phyloP scores from a whole-genome alignment of 37 sponge, comb jelly and placozoan genomes.

The Ianthella basta region DNA sequence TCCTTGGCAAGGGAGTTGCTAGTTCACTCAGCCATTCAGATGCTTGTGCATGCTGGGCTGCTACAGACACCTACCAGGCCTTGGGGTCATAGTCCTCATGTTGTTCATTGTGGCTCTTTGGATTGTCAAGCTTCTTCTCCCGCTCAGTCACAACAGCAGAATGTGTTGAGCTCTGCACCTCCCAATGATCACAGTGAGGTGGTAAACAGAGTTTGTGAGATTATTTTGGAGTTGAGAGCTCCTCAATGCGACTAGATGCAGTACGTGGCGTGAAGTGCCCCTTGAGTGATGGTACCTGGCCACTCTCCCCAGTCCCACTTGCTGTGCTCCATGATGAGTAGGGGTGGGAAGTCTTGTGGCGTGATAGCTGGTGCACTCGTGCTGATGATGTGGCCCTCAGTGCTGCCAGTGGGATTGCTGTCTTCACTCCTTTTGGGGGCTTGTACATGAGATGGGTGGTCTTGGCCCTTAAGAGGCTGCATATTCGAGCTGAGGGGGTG shows the following conservation, averaged over 20 bases:
- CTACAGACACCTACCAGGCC: slow-evolving; percentile 71
- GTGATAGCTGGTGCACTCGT: slow-evolving; percentile 34
- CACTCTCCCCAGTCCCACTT: slow-evolving; percentile 88
- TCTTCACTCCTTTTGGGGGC: slow-evolving; percentile 56
- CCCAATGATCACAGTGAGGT: slow-evolving; percentile 52
- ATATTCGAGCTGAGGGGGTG: slow-evolving; percentile 48
- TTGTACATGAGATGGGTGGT: slow-evolving; percentile 53
- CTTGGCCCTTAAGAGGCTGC: slow-evolving; percentile 58
- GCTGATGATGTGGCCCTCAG: slow-evolving; percentile 38
- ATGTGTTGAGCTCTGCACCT: slow-evolving; percentile 38
- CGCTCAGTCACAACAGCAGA: slow-evolving; percentile 59
- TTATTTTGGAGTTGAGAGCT: slow-evolving; percentile 54
- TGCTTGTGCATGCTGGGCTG: slow-evolving; percentile 69
- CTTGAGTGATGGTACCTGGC: slow-evolving; percentile 50
- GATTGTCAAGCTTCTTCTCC: slow-evolving; percentile 57
- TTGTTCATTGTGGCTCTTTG: slow-evolving; percentile 49
- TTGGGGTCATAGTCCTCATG: slow-evolving; percentile 76
- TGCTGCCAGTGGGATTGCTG: slow-evolving; percentile 47
- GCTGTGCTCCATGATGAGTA: slow-evolving; percentile 54
- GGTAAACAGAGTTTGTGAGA: slow-evolving; percentile 44
- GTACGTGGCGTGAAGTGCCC: slow-evolving; percentile 56
- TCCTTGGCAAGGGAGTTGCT: slow-evolving; percentile 76
- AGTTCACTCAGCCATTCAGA: slow-evolving; percentile 64
- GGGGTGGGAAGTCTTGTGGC: slow-evolving; percentile 66
- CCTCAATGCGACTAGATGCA: slow-evolving; percentile 37